Evolutionary conservation across 2,113 vertebrate genomes (phyloP).

Genomic region (Spilogale gracilis): DNA sequence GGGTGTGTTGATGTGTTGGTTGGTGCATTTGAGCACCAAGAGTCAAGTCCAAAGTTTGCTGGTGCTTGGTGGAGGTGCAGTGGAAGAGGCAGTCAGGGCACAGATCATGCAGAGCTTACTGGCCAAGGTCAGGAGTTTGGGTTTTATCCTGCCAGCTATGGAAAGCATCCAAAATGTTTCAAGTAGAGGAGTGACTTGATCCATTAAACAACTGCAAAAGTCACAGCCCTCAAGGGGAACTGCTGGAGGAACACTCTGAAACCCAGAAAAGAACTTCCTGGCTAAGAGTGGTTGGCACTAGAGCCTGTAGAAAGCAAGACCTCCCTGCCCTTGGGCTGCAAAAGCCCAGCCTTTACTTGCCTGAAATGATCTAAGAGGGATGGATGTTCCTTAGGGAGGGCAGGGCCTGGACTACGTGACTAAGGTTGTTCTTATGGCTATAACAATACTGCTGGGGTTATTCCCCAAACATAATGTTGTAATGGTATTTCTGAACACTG

Average conservation of each 20-base stretch:
- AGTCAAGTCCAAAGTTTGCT: neutral
- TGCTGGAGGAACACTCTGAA: neutral
- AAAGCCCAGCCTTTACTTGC: neutral
- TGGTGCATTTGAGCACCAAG: neutral
- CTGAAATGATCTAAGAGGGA: neutral
- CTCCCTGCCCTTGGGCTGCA: neutral
- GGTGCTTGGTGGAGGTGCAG: neutral
- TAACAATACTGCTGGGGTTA: neutral
- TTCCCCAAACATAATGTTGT: neutral
- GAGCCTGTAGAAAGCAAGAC: neutral
- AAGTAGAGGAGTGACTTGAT: neutral
- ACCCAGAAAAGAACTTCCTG: neutral
- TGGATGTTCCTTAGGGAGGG: neutral
- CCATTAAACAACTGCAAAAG: neutral
- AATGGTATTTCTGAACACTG: constrained; percentile 30
- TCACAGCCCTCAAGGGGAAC: constrained; percentile 5
- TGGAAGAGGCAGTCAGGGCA: neutral
- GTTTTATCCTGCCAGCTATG: neutral
- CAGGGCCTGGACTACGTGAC: neutral
- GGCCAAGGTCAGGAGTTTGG: neutral
- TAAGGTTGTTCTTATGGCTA: neutral
- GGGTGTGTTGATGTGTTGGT: neutral
- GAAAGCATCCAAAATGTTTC: constrained; percentile 9
- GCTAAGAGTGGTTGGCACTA: neutral
- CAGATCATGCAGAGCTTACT: neutral